Conservation (phyloP, 2,888 invertebrate genomes). For the Mythimna pallens region DNA sequence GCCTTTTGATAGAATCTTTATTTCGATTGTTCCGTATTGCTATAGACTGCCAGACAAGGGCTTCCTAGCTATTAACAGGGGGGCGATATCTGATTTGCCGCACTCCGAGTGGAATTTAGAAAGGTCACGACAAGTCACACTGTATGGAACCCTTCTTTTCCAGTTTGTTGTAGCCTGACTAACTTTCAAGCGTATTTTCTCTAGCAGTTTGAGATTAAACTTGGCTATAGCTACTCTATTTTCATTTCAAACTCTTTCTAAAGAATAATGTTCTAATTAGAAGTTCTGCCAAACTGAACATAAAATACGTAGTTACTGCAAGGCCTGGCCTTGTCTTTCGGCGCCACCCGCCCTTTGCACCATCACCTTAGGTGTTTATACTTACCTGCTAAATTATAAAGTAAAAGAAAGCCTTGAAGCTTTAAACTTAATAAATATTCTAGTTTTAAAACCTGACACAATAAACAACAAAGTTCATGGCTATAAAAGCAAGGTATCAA, state of each 20-base stretch:
- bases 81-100: constrained; percentile 53
- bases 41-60: constrained; percentile 12
- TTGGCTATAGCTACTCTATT: not conserved
- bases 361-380: constrained; percentile 7
- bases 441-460: constrained; percentile 21
- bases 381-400: constrained; percentile 30
- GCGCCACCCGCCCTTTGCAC: constrained; percentile 18
- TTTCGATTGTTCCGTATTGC: constrained; percentile 14
- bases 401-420: constrained; percentile 35
- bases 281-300: constrained; percentile 4
- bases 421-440: constrained; percentile 25
- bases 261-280: not conserved
- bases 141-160: constrained; percentile 27
- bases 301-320: constrained; percentile 11
- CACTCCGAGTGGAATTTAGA: constrained; percentile 39
- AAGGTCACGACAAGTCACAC: constrained; percentile 51
- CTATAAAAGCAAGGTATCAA: constrained; percentile 38
- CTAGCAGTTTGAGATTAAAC: not conserved
- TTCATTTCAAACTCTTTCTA: not conserved
- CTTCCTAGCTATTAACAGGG: constrained; percentile 29
- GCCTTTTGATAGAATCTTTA: not conserved
- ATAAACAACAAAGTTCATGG: constrained; percentile 46
- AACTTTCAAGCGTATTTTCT: constrained; percentile 14
- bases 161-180: constrained; percentile 9
- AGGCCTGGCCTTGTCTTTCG: constrained; percentile 22